phyloP scores from a whole-genome alignment of 2,113 vertebrate genomes.

The Pelecanoides urinatrix region DNA sequence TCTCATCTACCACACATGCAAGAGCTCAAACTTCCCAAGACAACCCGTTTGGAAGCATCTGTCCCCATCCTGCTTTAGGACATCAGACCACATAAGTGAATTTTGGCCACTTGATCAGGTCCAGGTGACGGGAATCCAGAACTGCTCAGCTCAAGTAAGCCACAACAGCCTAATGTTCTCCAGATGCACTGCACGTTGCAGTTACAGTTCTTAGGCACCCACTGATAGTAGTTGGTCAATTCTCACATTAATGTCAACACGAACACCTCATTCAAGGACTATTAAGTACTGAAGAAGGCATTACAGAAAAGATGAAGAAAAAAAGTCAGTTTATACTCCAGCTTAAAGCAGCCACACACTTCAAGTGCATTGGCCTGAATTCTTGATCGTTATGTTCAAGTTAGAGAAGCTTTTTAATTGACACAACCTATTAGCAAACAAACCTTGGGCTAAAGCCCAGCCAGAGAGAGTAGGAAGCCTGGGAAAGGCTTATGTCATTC shows the following conservation, averaged over 20 bases:
- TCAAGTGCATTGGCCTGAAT: background rate
- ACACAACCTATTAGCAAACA: background rate
- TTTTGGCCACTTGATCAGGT: background rate
- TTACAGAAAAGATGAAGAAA: background rate
- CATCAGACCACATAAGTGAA: rapidly evolving
- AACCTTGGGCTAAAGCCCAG: background rate
- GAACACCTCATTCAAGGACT: background rate
- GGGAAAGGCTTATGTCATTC: background rate
- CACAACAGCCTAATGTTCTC: background rate
- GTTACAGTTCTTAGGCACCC: background rate
- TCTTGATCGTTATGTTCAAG: background rate
- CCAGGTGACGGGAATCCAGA: background rate
- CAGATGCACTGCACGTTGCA: background rate
- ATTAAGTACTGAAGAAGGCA: background rate
- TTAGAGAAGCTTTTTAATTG: background rate
- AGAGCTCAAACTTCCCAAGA: background rate
- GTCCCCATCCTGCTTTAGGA: background rate
- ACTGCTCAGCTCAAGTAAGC: background rate
- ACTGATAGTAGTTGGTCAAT: rapidly evolving
- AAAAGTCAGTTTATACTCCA: background rate
- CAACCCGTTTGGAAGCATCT: rapidly evolving
- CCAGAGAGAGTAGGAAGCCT: background rate
- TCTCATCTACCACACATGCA: background rate
- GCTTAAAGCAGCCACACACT: background rate
- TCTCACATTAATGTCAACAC: background rate